Base-by-base conservation (phyloP, 1,140 invertebrate genomes). In the Drosophila dunni region DNA sequence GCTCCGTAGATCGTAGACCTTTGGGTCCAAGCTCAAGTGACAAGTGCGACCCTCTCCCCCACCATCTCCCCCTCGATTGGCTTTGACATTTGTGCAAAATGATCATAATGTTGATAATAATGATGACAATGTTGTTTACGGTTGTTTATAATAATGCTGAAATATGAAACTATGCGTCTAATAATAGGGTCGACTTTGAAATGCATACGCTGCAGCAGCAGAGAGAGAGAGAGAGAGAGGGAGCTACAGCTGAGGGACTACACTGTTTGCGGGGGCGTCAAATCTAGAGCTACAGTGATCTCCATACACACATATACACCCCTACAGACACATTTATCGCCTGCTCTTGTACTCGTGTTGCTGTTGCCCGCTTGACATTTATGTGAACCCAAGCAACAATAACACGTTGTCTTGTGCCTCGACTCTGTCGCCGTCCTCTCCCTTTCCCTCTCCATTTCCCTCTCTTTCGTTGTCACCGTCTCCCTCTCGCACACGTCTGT, bases 141-240 rank as follows among this genome's bases (percentile, higher is more conserved):
- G 70, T 34, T 67, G 61, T 60, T 34, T 64, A 63, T 73, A 73
- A 67, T 79, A 68, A 79, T 64, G 74, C 77, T 76, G 69, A 82
- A 86, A 85, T 82, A 81, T 89, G 80, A 88, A 89, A 88, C 84
- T 76, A 48, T 75, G 65, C 63, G 80, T 75, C 85, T 89, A 88
- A 89, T 88, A 88, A 89, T 88, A 88, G 84, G 84, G 84, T 88
- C 81, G 84, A 73, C 85, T 89, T 88, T 89, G 84, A 88, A 88
- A 88, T 88, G 84, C 85, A 88, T 84, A 89, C 77, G 64, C 5
- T 51, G 10, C 20, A 17, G 46, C 36, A 7, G 9, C 34, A 51
- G 40, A 60, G 44, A 46, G 51, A n/a, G 13, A 45, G 51, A 36
- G 15, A 5, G 6, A 36, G 24, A 24, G 46, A 60, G 44, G 24